Conservation (phyloP, 1,140 invertebrate genomes). For the Listronotus bonariensis region DNA sequence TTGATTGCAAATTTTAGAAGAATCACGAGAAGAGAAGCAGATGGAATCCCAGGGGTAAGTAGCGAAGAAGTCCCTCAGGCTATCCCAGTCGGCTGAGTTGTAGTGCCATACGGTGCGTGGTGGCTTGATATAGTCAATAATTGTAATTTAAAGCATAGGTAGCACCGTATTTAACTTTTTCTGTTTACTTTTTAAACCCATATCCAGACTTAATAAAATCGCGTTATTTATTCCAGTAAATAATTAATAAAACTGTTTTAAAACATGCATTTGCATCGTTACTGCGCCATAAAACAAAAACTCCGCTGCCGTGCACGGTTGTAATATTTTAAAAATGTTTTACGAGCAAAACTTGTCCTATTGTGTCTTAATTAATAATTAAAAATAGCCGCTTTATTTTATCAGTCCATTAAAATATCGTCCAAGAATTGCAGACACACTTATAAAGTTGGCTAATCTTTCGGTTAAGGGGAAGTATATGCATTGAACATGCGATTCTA, state of each 20-base stretch:
- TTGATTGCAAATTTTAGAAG: too few species aligned
- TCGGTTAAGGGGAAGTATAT: slow-evolving; percentile 4
- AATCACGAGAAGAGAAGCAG: too few species aligned
- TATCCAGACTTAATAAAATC: too few species aligned
- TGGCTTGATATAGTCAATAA: too few species aligned
- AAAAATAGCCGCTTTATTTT: slow-evolving; percentile 29
- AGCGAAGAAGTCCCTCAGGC: too few species aligned
- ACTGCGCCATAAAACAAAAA: slow-evolving; percentile 17
- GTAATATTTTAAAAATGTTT: slow-evolving; percentile 33
- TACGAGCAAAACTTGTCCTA: slow-evolving; percentile 25
- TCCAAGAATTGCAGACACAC: slow-evolving; percentile 30
- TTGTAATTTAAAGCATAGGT: too few species aligned
- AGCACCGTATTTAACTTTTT: too few species aligned
- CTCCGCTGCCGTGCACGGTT: slow-evolving; percentile 16
- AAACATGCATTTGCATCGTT: slow-evolving; percentile 30
- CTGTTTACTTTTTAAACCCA: too few species aligned
- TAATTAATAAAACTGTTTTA: slow-evolving; percentile 19
- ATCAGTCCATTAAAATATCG: slow-evolving; percentile 26
- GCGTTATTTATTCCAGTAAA: slow-evolving; percentile 3
- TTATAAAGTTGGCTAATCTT: slow-evolving; percentile 30
- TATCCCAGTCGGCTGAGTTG: too few species aligned
- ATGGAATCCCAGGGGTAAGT: too few species aligned
- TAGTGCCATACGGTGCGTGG: too few species aligned
- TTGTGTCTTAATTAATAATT: slow-evolving; percentile 34
- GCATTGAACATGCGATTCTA: slow-evolving; percentile 17